These are phyloP conservation scores for Elephantulus edwardii DNA, from an alignment of 2,113 vertebrate species.

Conservation along the genomic window DNA sequence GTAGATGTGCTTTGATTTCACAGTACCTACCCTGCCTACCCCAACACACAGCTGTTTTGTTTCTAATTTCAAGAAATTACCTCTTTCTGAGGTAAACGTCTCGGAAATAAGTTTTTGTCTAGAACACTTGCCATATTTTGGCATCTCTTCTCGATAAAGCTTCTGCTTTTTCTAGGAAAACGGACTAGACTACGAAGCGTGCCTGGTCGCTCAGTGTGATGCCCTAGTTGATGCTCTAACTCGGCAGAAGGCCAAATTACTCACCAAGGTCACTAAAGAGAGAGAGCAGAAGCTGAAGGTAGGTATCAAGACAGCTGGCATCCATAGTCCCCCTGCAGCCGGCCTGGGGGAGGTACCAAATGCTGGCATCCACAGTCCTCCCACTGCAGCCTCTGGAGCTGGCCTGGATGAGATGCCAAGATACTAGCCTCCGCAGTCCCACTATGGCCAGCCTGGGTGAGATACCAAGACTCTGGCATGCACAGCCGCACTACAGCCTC, in stretches of 20 bases:
- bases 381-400: too few relatives aligned
- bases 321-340: background rate
- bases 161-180: slow-evolving; percentile 88
- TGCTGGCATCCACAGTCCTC: too few relatives aligned
- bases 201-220: slow-evolving; percentile 97
- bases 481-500: too few relatives aligned
- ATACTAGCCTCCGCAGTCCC: too few relatives aligned
- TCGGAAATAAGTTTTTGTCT: background rate
- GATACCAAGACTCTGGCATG: too few relatives aligned
- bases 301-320: background rate
- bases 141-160: background rate
- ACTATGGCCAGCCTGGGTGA: too few relatives aligned
- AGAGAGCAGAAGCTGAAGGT: slow-evolving; percentile 98
- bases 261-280: slow-evolving; percentile 98
- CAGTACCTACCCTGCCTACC: too few relatives aligned
- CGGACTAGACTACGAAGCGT: slow-evolving; percentile 96
- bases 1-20: background rate
- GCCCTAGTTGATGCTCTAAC: slow-evolving; percentile 96
- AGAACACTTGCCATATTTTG: accelerated
- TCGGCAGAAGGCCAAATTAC: slow-evolving; percentile 97
- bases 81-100: background rate
- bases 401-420: accelerated
- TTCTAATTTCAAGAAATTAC: background rate
- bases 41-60: accelerated
- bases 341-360: accelerated